These are phyloP conservation scores for Coracopsis vasa DNA, from an alignment of 2,113 vertebrate genomes.

Conservation along the genomic window DNA sequence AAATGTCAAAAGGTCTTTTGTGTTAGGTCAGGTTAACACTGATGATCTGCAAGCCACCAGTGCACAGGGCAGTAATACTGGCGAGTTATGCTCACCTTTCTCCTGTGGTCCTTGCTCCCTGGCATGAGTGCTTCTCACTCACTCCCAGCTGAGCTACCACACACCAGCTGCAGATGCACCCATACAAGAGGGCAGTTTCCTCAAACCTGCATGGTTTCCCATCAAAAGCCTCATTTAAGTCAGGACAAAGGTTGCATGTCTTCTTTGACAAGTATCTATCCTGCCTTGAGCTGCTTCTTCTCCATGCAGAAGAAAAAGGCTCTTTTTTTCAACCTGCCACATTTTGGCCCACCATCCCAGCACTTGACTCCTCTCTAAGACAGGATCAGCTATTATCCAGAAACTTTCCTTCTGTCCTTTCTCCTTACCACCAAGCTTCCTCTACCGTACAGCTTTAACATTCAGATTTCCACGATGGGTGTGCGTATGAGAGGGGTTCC, in stretches of 20 bases:
- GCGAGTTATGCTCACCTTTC: background rate
- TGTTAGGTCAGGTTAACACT: background rate
- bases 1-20: background rate
- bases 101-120: background rate
- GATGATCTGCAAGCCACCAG: background rate
- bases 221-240: background rate
- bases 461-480: background rate
- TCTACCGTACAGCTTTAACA: background rate
- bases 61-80: background rate
- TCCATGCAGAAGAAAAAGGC: background rate
- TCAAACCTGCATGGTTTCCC: background rate
- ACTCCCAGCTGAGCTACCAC: background rate
- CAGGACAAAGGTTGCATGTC: background rate
- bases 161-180: background rate
- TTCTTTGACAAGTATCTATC: background rate
- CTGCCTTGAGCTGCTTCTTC: background rate
- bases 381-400: background rate
- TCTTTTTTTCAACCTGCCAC: background rate
- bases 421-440: background rate
- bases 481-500: accelerated
- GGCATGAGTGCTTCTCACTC: background rate
- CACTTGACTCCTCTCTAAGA: background rate
- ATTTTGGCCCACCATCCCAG: background rate
- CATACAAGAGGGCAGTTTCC: background rate
- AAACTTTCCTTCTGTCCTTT: background rate